Evolutionary conservation across 2,113 vertebrate genomes (phyloP), one percentile per base, ranked within the genome.

Genomic region (Oreochromis niloticus): DNA sequence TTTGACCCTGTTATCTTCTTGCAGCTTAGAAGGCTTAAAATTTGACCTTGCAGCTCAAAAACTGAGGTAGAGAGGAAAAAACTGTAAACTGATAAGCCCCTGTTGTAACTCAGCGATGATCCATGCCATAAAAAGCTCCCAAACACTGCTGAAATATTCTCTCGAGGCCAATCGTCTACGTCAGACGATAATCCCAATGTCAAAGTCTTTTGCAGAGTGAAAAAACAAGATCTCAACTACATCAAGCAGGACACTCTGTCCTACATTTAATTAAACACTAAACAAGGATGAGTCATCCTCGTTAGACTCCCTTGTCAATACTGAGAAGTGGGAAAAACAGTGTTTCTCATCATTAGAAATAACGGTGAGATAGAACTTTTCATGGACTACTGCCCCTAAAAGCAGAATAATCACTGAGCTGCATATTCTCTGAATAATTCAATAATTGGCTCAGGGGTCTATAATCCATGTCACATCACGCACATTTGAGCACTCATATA

Each of bases 271-370:
- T 6, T 52, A 24, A 75, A 55, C 27, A 36, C 34, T n/a, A 17
- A 78, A 89, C 66, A 24, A 50, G 27, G 32, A 39, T 46, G 63
- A 88, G 86, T 88, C 86, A 80, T 46, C 43, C 50, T 86, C 55
- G 30, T 66, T 43, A 52, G 41, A 41, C 17, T 32, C n/a, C 1
- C 73, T 52, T 32, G 73, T 78, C 46, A 50, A 34, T 52, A 50
- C 73, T 34, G 27, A 22, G 16, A 66, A 7, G 56, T 14, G 34
- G 10, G 36, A 52, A 86, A 83, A 85, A 75, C 16, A 78, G 73
- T 52, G 4, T 34, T 87, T 88, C 56, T 81, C 82, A 89, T 83
- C 73, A 54, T 89, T 87, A 84, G 80, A 87, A 57, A 88, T 66
- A 54, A 87, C 6, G 27, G 27, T 56, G 79, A 79, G 52, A 57